These are phyloP conservation scores for Apis florea DNA, from an alignment of 1,140 invertebrate genomes.

Conservation along the genomic window DNA sequence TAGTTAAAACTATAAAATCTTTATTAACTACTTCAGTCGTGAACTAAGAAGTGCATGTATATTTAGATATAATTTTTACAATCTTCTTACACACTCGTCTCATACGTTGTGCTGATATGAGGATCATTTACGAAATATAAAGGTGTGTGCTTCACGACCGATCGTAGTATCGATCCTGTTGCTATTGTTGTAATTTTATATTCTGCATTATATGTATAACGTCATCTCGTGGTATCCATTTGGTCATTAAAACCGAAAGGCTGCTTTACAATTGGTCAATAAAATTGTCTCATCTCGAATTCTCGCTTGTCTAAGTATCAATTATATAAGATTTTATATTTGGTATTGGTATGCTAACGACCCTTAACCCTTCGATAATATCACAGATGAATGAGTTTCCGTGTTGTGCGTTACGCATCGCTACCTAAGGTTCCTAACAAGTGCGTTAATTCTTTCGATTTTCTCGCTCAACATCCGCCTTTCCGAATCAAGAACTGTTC, in stretches of 20 bases:
- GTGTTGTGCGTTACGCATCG: constrained; percentile 76
- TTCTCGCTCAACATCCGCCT: constrained; percentile 72
- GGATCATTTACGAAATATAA: constrained; percentile 14
- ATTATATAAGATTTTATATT: constrained; percentile 58
- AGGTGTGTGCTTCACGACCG: background rate
- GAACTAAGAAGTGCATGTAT: constrained; percentile 46
- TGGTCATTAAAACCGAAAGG: constrained; percentile 44
- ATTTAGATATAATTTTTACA: constrained; percentile 61
- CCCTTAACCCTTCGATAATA: constrained; percentile 79
- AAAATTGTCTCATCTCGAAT: constrained; percentile 45
- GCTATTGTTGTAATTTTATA: background rate
- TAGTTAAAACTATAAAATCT: constrained; percentile 67
- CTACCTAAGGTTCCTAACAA: constrained; percentile 76
- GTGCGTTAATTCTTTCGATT: constrained; percentile 74
- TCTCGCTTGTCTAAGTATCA: constrained; percentile 64
- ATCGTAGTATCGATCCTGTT: background rate
- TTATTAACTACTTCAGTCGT: constrained; percentile 51
- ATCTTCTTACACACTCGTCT: constrained; percentile 58
- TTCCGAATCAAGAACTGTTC: constrained; percentile 72
- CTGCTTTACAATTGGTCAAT: constrained; percentile 67
- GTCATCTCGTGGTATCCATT: background rate
- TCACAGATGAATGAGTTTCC: constrained; percentile 80
- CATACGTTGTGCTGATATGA: constrained; percentile 52
- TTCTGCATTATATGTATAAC: background rate
- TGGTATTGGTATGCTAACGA: constrained; percentile 66